Percentiles rank a stretch among this genome's conserved stretches.
phyloP scores from a whole-genome alignment of 64 coral and sea anemone species.

The Stichodactyla mertensii region DNA sequence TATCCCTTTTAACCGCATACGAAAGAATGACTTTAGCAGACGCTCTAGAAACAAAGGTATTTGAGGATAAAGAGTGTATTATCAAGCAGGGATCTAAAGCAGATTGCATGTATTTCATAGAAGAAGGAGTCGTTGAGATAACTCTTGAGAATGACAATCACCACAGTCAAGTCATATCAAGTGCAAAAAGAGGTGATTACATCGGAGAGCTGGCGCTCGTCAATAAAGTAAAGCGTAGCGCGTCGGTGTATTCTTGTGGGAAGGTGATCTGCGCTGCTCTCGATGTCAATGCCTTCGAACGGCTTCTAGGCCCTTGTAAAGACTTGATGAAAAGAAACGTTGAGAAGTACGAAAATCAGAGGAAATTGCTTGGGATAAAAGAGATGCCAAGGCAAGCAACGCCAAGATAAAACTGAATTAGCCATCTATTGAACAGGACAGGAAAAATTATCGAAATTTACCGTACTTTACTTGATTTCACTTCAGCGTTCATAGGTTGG shows the following conservation, averaged over 20 bases:
- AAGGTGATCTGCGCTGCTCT: conserved; percentile 40
- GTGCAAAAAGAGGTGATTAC: conserved; percentile 48
- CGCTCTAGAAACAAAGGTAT: conserved; percentile 31
- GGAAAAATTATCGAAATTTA: too few relatives aligned
- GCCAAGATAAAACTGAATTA: not conserved
- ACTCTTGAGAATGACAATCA: conserved; percentile 8
- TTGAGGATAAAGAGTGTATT: conserved; percentile 55
- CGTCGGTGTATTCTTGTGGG: conserved; percentile 44
- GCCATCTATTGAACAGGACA: too few relatives aligned
- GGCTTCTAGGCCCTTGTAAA: conserved; percentile 50
- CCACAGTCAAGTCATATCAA: conserved; percentile 27
- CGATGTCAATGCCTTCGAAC: conserved; percentile 50
- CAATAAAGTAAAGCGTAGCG: conserved; percentile 13
- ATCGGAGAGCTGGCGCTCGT: conserved; percentile 63
- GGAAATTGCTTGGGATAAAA: conserved; percentile 31
- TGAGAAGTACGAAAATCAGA: conserved; percentile 46
- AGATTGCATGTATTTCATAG: conserved; percentile 58
- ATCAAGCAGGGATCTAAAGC: conserved; percentile 35
- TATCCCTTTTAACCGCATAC: conserved; percentile 38
- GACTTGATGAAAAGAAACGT: conserved; percentile 45
- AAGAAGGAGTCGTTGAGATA: conserved; percentile 42
- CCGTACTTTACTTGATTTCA: too few relatives aligned
- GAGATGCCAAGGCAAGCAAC: conserved; percentile 15
- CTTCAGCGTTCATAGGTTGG: too few relatives aligned
- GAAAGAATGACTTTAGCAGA: conserved; percentile 51